Base-by-base conservation (phyloP, 2,888 invertebrate species). In the Drosophila ochracea region DNA sequence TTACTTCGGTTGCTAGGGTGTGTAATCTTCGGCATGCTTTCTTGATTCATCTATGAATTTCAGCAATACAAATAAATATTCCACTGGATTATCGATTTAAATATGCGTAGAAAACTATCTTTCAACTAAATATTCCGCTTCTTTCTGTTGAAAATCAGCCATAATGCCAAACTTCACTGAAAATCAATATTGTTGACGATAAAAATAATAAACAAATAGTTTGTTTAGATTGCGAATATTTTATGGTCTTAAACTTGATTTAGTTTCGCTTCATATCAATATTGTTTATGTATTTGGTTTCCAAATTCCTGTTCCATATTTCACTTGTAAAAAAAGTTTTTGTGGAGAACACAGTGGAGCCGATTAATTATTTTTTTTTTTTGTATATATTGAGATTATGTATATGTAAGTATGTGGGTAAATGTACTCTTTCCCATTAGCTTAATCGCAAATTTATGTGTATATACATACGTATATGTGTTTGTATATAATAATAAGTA, bases 41-140 rank as follows among this genome's bases (percentile, higher is more conserved):
- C 43, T 13, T 47, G 47, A 13, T 13, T 21, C 7, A 21, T 43
- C 6, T 21, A 11, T 13, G 21, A 21, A 57, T 16, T 6, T 43
- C 49, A 62, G 35, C 58, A 66, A 66, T 49, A 39, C 39, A 31
- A 43, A 57, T 41, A 65, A 71, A 61, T 60, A 50, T 50, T 50
- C 16, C 19, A 50, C 19, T n/a, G 13, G 21, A 16, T 7, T 25
- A 47, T 7, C 7, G 21, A 6, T 3, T 47, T 25, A 47, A 47
- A 25, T 47, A 25, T 21, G 6, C 7, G 3, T 16, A 47, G 7
- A 47, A 25, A 19, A 28, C 9, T 31, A 31, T 52, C n/a, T 30
- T 10, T 31, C 4, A 30, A n/a, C 3, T 13, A 19, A 50, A 50
- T 5, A n/a, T 31, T 30, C 1, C 11, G 5, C n/a, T 9, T 13